Conservation (phyloP, 2,113 vertebrate genomes). For the Nestor notabilis region DNA sequence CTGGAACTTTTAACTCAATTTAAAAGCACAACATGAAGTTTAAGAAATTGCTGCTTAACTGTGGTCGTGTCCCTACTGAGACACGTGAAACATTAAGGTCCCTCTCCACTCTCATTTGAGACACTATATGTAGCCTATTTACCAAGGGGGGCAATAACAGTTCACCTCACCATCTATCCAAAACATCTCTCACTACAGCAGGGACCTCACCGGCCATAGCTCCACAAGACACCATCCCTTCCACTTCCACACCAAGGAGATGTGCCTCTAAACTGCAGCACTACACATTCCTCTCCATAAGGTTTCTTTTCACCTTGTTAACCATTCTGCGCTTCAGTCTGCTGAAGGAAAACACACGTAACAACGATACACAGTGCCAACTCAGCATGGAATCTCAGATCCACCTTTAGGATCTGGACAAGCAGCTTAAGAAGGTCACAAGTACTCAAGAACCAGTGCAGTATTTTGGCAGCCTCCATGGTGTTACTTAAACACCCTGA, state of each 20-base stretch:
- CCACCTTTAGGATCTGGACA: neutral
- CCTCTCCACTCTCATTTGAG: neutral
- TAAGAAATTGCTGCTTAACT: neutral
- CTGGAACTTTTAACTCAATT: neutral
- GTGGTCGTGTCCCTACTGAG: accelerated
- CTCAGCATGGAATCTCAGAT: neutral
- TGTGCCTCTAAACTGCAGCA: accelerated
- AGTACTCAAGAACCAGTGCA: neutral
- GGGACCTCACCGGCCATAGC: neutral
- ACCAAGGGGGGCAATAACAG: neutral
- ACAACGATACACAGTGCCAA: neutral
- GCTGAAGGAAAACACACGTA: neutral
- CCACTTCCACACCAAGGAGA: neutral
- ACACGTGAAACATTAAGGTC: neutral
- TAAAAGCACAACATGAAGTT: neutral
- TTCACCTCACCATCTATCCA: neutral
- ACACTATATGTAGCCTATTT: accelerated
- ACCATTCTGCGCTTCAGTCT: neutral
- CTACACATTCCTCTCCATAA: neutral
- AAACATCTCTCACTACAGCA: neutral
- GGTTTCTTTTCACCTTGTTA: neutral
- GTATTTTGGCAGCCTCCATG: neutral
- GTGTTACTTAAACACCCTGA: neutral
- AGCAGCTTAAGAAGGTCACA: neutral
- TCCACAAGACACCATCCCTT: neutral